A percentile compares a stretch with the other conserved stretches of the same genome.
Conservation (phyloP, 2,113 vertebrate species). For the Ptilorrhoa leucosticta region DNA sequence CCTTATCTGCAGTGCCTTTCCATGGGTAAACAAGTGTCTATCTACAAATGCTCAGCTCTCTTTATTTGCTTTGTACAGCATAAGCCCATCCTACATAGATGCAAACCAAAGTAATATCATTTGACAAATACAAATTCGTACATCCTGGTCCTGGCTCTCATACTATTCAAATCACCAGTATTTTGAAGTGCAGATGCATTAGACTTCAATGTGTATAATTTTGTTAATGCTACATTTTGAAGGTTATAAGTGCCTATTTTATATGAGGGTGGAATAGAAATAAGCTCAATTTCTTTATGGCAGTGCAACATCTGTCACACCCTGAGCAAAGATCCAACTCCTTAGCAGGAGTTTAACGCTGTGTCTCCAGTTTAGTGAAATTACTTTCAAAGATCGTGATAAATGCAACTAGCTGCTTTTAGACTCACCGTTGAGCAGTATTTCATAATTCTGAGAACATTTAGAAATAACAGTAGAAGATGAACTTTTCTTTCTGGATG, state of each 20-base stretch:
- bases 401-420: not conserved
- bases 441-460: not conserved
- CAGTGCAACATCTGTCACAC: not conserved
- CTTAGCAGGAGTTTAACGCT: not conserved
- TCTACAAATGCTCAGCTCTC: not conserved
- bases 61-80: not conserved
- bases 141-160: not conserved
- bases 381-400: not conserved
- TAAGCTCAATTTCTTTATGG: not conserved
- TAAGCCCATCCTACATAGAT: not conserved
- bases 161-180: not conserved
- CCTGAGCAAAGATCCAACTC: not conserved
- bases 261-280: not conserved
- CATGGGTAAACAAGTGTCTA: not conserved
- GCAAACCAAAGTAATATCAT: not conserved
- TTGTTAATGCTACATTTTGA: not conserved
- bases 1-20: not conserved
- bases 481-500: not conserved
- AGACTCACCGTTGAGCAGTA: not conserved
- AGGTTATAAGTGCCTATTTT: not conserved
- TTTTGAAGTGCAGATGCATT: not conserved
- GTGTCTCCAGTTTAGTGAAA: not conserved
- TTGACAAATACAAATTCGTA: not conserved
- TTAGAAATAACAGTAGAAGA: not conserved
- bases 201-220: not conserved